Evolutionary conservation across 2,888 invertebrate species (phyloP).

Genomic region (Incurvaria masculella): DNA sequence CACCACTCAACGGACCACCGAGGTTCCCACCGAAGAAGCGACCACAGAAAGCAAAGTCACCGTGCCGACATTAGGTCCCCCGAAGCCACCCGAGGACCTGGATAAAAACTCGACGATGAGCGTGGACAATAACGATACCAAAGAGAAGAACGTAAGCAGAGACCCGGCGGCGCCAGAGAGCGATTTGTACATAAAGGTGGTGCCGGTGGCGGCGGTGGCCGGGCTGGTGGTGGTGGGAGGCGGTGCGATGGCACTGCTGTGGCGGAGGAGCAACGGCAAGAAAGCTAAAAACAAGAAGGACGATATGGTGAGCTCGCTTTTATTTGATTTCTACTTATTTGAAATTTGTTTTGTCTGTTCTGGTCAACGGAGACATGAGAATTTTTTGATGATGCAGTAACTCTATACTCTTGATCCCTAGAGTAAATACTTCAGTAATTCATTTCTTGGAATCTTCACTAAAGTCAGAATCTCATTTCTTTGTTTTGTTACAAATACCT

Average conservation of each 20-base stretch:
- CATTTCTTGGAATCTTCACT: no score
- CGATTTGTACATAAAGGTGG: conserved; percentile 62
- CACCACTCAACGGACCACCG: conserved; percentile 30
- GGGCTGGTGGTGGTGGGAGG: conserved; percentile 67
- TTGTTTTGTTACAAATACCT: no score
- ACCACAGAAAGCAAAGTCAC: conserved; percentile 30
- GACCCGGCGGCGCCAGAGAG: conserved; percentile 21
- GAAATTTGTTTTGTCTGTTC: no score
- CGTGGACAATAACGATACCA: conserved; percentile 20
- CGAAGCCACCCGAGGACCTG: conserved; percentile 27
- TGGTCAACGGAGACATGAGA: no score
- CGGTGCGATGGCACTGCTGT: conserved; percentile 64
- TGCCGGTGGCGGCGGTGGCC: conserved; percentile 69
- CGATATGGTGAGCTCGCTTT: conserved; percentile 60
- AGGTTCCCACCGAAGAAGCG: conserved; percentile 26
- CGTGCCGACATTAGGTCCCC: conserved; percentile 25
- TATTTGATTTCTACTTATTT: no score
- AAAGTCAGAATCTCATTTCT: no score
- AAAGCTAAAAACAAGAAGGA: conserved; percentile 68
- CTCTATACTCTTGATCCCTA: no score
- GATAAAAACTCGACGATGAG: conserved; percentile 15
- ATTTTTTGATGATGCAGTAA: no score
- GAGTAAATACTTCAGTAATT: no score
- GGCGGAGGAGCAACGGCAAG: conserved; percentile 64
- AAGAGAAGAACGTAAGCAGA: conserved; percentile 8